Evolutionary conservation across 2,797 vertebrate genomes (phyloP).

Genomic region (Hozukius guyotensis): DNA sequence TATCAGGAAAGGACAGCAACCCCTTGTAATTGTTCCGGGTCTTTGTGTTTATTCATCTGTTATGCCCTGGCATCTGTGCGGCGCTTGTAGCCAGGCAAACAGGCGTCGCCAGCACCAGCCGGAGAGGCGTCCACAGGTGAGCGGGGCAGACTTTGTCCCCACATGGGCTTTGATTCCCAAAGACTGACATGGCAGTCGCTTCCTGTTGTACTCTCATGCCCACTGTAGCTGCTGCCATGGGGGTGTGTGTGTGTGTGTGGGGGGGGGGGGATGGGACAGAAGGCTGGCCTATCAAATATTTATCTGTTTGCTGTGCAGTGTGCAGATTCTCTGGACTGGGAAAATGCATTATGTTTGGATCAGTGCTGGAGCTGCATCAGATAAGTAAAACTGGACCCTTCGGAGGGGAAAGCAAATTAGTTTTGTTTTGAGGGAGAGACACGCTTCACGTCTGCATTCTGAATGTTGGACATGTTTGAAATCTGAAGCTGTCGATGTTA

Average conservation of each 20-base stretch:
- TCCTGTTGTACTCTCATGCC: conserved; percentile 38
- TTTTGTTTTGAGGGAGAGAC: conserved; percentile 26
- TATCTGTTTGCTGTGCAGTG: conserved; percentile 72
- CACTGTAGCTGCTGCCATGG: conserved; percentile 45
- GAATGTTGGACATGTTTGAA: not conserved
- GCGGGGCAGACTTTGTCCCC: conserved; percentile 41
- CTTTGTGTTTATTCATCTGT: conserved; percentile 81
- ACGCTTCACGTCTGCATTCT: not conserved
- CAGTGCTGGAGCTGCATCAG: conserved; percentile 42
- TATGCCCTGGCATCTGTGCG: conserved; percentile 71
- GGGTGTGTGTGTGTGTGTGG: too few species aligned
- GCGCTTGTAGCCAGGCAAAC: conserved; percentile 55
- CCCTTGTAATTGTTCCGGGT: conserved; percentile 71
- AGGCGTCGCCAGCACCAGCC: conserved; percentile 62
- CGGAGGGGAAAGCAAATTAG: conserved; percentile 17
- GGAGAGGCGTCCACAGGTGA: conserved; percentile 68
- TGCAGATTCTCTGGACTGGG: conserved; percentile 59
- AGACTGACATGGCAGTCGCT: conserved; percentile 47
- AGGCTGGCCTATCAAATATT: conserved; percentile 74
- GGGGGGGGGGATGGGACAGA: conserved; percentile 41
- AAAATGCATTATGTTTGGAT: conserved; percentile 65
- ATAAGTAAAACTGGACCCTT: conserved; percentile 40
- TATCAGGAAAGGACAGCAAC: conserved; percentile 69
- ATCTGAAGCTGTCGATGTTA: conserved; percentile 3
- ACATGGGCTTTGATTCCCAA: conserved; percentile 67